Evolutionary conservation across 2,888 invertebrate species (phyloP), one percentile per base, ranked within the genome.

Genomic region (Dolomedes plantarius): DNA sequence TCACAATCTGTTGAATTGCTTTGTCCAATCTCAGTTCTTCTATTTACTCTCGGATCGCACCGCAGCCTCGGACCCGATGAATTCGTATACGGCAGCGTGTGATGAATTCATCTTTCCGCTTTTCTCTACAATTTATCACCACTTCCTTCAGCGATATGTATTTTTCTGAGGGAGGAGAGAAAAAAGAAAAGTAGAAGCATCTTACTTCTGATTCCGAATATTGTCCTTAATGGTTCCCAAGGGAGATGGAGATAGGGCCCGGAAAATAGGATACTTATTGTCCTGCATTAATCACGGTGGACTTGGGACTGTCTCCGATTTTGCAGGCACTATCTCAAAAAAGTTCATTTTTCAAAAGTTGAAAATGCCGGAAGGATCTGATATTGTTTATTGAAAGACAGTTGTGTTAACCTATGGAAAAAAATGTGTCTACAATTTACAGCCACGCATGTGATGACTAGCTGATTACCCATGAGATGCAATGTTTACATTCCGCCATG

Each of bases 1-100:
- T 31, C 27, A 31, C 80, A 81, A 81, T 81, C 80, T 81, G 80
- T 81, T 81, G 80, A 81, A 81, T 81, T 81, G 74, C 67, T 74
- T 68, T 19, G 39, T 29, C 67, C 80, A 81, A 81, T 81, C 80
- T 74, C 74, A 23, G 65, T 39, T 41, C 39, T 36, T 50, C 56
- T 81, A 81, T 81, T 81, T 73, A 39, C 80, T 68, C 68, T 64
- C 13, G 41, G 41, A 56, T 29, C 11, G 32, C 23, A 31, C 19
- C 62, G 19, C 19, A 29, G 32, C 11, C 23, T 36, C 68, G 68
- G 46, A 9, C 16, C 46, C 36, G 27, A 69, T 41, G 13, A 69
- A 27, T 28, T 27, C 27, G 69, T 23, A 6, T 13, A 5, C 27
- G 28, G 74, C 36, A 56, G 46, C 68, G 56, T 39, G 56, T 74